Percentiles rank a stretch among this genome's conserved stretches.
Evolutionary conservation across 2,888 invertebrate genomes (phyloP).

Genomic region (Drosophila multiciliata): DNA sequence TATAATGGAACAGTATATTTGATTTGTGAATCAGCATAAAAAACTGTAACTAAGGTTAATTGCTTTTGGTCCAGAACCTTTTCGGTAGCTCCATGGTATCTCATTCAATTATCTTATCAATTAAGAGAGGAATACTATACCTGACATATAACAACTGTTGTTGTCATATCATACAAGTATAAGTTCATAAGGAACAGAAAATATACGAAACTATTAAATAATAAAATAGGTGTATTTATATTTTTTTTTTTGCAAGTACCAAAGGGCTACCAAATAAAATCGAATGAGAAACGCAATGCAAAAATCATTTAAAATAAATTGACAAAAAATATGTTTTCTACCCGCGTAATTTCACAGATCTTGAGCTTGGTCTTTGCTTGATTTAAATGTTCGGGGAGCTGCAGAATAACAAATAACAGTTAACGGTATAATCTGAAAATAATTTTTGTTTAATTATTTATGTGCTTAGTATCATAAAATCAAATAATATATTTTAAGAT

Average conservation of each 20-base stretch:
- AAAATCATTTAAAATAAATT: too few species aligned
- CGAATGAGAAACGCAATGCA: neutral
- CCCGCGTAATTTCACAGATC: neutral
- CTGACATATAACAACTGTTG: neutral
- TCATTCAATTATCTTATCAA: constrained; percentile 34
- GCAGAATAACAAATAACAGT: neutral
- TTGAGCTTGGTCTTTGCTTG: neutral
- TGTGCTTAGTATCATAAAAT: neutral
- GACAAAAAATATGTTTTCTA: too few species aligned
- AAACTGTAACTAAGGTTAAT: neutral
- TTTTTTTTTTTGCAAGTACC: too few species aligned
- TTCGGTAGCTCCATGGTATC: neutral
- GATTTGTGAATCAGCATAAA: neutral
- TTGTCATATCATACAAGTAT: constrained; percentile 9
- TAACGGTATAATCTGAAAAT: neutral
- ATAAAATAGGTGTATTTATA: neutral
- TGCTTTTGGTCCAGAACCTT: constrained; percentile 27
- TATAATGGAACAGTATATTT: too few species aligned
- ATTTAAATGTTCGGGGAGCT: neutral
- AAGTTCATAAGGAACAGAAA: neutral
- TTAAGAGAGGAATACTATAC: neutral
- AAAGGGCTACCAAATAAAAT: neutral
- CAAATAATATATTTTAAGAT: neutral
- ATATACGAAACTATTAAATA: neutral
- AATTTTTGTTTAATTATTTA: neutral